These are phyloP conservation scores for Lagopus muta DNA, from an alignment of 2,113 vertebrate genomes.

Conservation along the genomic window DNA sequence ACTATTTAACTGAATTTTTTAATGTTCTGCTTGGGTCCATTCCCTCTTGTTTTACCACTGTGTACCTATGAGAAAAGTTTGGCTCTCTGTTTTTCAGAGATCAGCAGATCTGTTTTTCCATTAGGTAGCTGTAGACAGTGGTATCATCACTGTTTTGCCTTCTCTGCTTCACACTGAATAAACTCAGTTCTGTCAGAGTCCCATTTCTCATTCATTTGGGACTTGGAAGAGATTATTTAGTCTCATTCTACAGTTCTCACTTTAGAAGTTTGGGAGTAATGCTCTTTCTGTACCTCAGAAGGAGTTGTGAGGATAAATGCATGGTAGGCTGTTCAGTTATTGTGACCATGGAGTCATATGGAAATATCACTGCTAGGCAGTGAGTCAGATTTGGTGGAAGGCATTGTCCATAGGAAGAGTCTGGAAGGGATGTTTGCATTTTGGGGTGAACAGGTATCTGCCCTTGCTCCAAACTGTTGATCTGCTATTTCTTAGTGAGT, in stretches of 20 bases:
- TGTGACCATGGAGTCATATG: neutral
- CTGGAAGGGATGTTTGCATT: neutral
- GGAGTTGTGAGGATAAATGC: neutral
- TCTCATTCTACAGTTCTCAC: neutral
- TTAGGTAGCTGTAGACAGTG: neutral
- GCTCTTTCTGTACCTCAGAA: neutral
- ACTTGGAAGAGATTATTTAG: neutral
- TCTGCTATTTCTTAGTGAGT: neutral
- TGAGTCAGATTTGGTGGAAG: neutral
- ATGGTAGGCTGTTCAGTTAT: neutral
- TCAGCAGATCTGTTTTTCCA: neutral
- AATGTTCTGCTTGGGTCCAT: neutral
- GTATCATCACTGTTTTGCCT: neutral
- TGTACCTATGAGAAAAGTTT: neutral
- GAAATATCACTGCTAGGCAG: neutral
- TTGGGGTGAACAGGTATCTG: neutral
- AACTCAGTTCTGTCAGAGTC: neutral
- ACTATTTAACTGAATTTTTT: neutral
- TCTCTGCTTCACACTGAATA: neutral
- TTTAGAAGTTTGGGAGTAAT: neutral
- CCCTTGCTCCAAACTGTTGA: neutral
- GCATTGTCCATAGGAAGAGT: neutral
- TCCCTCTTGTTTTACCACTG: neutral
- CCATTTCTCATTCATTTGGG: neutral
- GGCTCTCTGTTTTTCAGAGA: neutral